Base-by-base conservation (phyloP, 2,888 invertebrate genomes). In the Synanthedon myopaeformis region DNA sequence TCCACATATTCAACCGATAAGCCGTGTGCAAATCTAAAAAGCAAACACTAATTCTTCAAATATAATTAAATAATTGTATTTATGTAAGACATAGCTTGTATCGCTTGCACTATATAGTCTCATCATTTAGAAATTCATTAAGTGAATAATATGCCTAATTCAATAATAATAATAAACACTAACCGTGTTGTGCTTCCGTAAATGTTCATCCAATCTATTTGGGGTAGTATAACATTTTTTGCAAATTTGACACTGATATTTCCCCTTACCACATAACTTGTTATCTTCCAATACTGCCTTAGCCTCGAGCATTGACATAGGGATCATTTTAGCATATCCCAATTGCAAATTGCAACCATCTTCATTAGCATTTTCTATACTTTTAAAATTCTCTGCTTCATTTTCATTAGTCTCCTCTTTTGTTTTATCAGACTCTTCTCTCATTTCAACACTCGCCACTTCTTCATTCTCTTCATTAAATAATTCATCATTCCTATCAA, bases 101-200 rank as follows among this genome's bases (percentile, higher is more conserved):
- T 17, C 17, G 17, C 17, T 17, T 17, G 17, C 17, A 17, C 17
- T 17, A 17, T 17, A 17, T 17, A 17, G 17, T 17, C 1, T 17
- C 17, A 17, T 17, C 17, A 17, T 17, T 17, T 17, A 17, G 17
- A 2, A 17, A 17, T 17, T 17, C 17, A 17, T 17, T 17, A 17
- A 17, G 17, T 17, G 17, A 17, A 17, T 17, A 17, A 17, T 17
- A 17, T 17, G 17, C 19, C 3, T 19, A n/a, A n/a, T n/a, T 28
- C 4, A 28, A 28, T 6, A 28, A 35, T 35, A 35, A 35, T 35
- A 23, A 23, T 10, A 10, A 2, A 23, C 5, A 55, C 60, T 67
- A 64, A 82, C 86, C 73, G 70, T 75, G 61, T 83, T 79, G 74
- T 86, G 86, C 79, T 82, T 83, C 14, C 82, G 67, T 60, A 67